Base-by-base conservation (phyloP, 2,797 vertebrate species). In the Psittacula derbiana region DNA sequence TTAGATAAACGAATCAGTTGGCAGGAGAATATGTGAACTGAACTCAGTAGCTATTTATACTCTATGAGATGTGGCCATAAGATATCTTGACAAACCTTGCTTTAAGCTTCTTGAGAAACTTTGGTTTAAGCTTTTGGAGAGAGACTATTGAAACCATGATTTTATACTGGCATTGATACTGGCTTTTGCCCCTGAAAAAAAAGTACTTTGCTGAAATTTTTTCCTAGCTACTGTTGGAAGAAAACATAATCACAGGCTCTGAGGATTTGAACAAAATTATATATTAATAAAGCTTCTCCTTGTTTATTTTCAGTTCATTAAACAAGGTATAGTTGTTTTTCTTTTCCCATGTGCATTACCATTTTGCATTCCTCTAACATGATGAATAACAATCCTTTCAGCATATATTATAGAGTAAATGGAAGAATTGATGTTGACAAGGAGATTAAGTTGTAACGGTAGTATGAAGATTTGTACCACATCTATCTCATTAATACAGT, bases 321-420 rank as follows among this genome's bases (percentile, higher is more conserved):
- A 7, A 12, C 16, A 58, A 47, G 14, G 3, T 80, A 23, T n/a
- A 21, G 12, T 27, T 66, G 19, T 1, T 0, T 7, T 52, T 62
- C 53, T 67, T 62, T 57, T 14, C 27, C 27, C 31, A 38, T 7
- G 13, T 21, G 8, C 19, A 38, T 66, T 33, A 46, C 38, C 10
- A 64, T 58, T 74, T 88, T 70, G 5, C 40, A 62, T 74, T 80
- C 19, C 16, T 64, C 14, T 69, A 25, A 58, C 27, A 55, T 31
- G 53, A 83, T 33, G 36, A 16, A 38, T 61, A 61, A 30, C 47
- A 49, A 33, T 61, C 27, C 30, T 65, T 65, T 70, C 33, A 58
- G 41, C 6, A 47, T 41, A 19, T 11, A 31, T 41, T 66, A 49
- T 20, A 58, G 20, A 70, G 24, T 12, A 13, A 71, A 71, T 47